These are phyloP conservation scores for Dione vanillae DNA, from an alignment of 2,888 invertebrate genomes.

Conservation along the genomic window DNA sequence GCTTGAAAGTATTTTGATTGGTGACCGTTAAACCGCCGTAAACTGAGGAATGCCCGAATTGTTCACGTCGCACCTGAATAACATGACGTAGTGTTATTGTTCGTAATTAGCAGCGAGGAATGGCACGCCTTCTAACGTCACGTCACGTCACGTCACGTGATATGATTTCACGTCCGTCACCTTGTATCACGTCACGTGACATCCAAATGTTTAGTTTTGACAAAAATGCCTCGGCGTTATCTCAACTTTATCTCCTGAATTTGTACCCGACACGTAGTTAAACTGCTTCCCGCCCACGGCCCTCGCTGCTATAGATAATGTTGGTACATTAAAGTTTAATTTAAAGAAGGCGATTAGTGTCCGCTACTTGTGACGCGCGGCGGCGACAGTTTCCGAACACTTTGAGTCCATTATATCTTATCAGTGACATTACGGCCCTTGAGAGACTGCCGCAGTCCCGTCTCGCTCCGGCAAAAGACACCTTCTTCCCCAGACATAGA, in stretches of 20 bases:
- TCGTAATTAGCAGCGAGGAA: conserved; percentile 37
- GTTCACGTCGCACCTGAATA: conserved; percentile 29
- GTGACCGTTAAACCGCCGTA: conserved; percentile 39
- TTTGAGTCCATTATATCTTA: conserved; percentile 57
- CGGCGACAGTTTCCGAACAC: conserved; percentile 39
- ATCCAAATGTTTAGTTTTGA: neutral
- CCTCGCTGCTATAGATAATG: neutral
- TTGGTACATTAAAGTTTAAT: conserved; percentile 1
- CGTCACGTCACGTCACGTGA: neutral
- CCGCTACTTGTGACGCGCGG: conserved; percentile 21
- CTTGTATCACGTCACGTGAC: neutral
- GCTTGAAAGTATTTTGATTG: conserved; percentile 46
- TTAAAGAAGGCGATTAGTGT: conserved; percentile 8
- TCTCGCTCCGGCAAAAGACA: neutral
- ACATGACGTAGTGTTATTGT: conserved; percentile 32
- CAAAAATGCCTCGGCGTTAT: conserved; percentile 23
- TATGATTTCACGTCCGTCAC: neutral
- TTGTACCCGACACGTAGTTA: conserved; percentile 36
- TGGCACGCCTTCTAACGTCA: conserved; percentile 29
- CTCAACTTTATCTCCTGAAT: conserved; percentile 26
- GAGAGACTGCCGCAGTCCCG: neutral
- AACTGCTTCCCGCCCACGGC: neutral
- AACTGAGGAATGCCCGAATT: conserved; percentile 40
- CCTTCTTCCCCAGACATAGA: neutral
- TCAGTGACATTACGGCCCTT: conserved; percentile 59